These are phyloP conservation scores for Unio delphinus DNA, from an alignment of 2,888 invertebrate genomes.

Conservation along the genomic window DNA sequence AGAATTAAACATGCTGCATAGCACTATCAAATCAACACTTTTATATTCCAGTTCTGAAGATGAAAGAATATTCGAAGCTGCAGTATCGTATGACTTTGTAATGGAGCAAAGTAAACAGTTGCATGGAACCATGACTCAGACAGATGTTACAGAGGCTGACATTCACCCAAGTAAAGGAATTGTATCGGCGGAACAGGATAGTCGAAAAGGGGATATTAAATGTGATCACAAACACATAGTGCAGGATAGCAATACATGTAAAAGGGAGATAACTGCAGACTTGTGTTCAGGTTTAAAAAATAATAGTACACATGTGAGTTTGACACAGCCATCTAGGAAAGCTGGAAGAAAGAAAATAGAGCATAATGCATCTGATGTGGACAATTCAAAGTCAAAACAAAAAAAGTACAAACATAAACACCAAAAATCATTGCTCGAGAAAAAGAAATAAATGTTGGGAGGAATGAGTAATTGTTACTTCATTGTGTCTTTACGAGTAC, in stretches of 20 bases:
- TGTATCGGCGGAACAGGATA: too few species aligned
- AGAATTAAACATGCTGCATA: too few species aligned
- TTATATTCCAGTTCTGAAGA: constrained; percentile 48
- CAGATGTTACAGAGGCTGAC: background rate
- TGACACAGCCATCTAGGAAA: background rate
- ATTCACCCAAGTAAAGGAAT: too few species aligned
- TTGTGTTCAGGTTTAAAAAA: too few species aligned
- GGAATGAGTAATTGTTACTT: background rate
- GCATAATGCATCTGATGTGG: constrained; percentile 1
- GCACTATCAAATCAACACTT: too few species aligned
- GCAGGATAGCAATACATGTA: too few species aligned
- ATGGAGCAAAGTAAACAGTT: constrained; percentile 34
- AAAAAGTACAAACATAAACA: constrained; percentile 21
- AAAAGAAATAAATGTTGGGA: constrained; percentile 12
- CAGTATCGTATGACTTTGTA: constrained; percentile 51
- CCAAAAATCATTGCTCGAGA: background rate
- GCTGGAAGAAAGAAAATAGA: background rate
- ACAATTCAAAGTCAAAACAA: background rate
- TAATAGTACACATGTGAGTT: too few species aligned
- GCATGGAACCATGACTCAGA: background rate
- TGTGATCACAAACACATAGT: too few species aligned
- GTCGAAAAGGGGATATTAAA: too few species aligned
- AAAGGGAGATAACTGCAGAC: too few species aligned
- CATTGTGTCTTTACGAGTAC: background rate
- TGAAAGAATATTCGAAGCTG: constrained; percentile 45